Evolutionary conservation across 2,888 invertebrate genomes (phyloP).

Genomic region (Orthonychiurus folsomi): DNA sequence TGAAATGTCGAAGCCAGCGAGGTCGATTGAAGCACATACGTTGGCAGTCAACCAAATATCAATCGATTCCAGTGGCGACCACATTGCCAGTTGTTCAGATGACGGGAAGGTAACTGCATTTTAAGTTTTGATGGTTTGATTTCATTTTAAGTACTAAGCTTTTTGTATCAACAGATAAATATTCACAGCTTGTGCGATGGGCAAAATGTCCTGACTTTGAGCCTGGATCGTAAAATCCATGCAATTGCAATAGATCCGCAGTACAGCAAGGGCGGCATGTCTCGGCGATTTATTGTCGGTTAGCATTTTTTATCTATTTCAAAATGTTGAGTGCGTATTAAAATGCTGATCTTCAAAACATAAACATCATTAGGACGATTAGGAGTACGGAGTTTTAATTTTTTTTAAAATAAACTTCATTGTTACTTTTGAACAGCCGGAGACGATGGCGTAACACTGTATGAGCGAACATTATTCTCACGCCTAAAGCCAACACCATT

Average conservation of each 20-base stretch:
- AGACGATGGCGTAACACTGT: slow-evolving; percentile 56
- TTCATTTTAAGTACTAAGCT: slow-evolving; percentile 5
- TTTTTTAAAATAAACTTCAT: too few species aligned
- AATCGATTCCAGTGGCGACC: slow-evolving; percentile 87
- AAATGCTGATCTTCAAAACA: too few species aligned
- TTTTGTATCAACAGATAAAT: slow-evolving; percentile 50
- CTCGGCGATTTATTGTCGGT: slow-evolving; percentile 76
- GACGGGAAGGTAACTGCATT: slow-evolving; percentile 62
- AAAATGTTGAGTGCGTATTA: too few species aligned
- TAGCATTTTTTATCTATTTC: slow-evolving; percentile 44
- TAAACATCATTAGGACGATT: too few species aligned
- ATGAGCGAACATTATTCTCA: slow-evolving; percentile 78
- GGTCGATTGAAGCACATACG: slow-evolving; percentile 46
- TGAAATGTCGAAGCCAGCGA: slow-evolving; percentile 21
- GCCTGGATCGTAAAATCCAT: slow-evolving; percentile 71
- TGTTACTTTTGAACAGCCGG: too few species aligned
- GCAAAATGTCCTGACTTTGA: slow-evolving; percentile 70
- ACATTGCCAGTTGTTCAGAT: slow-evolving; percentile 83
- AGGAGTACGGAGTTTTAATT: too few species aligned
- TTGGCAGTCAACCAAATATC: slow-evolving; percentile 91
- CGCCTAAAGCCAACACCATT: slow-evolving; percentile 61
- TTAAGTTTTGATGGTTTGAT: neutral
- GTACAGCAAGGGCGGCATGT: slow-evolving; percentile 64
- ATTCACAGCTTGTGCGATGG: slow-evolving; percentile 78
- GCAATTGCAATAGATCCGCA: slow-evolving; percentile 77